These are phyloP conservation scores for Origma solitaria DNA, from an alignment of 2,113 vertebrate species.

Conservation along the genomic window DNA sequence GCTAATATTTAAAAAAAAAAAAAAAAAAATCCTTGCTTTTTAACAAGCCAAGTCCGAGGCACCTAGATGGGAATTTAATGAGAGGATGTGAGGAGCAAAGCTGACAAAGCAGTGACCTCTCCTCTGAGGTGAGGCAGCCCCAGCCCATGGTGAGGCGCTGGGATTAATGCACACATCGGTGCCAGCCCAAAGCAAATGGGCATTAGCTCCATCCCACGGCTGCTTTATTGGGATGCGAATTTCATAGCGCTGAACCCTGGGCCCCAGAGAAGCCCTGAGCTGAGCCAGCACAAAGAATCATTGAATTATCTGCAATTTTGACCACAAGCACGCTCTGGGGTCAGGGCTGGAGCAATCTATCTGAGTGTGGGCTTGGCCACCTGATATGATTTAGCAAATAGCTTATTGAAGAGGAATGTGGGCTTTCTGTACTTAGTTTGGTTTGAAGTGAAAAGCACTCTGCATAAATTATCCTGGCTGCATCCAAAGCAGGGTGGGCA, in stretches of 20 bases:
- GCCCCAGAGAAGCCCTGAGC: not conserved
- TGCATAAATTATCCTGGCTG: not conserved
- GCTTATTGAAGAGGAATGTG: not conserved
- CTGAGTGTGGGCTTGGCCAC: not conserved
- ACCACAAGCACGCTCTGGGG: accelerated
- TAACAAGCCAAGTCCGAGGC: not conserved
- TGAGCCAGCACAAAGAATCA: slow-evolving; percentile 28
- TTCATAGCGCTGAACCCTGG: not conserved
- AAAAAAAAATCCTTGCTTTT: not conserved
- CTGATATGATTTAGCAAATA: not conserved
- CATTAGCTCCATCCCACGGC: not conserved
- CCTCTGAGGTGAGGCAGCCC: not conserved
- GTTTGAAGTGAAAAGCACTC: not conserved
- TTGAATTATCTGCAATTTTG: not conserved
- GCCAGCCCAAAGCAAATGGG: slow-evolving; percentile 14
- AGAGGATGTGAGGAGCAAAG: not conserved
- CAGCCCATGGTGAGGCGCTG: not conserved
- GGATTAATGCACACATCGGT: not conserved
- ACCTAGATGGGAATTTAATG: slow-evolving; percentile 39
- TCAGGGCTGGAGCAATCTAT: not conserved
- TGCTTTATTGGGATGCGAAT: slow-evolving; percentile 1
- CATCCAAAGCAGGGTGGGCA: not conserved
- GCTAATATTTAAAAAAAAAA: not conserved
- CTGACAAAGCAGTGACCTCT: slow-evolving; percentile 39
- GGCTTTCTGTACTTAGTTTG: not conserved